Percentiles rank a stretch among this genome's conserved stretches.
phyloP scores from a whole-genome alignment of 1,140 invertebrate species.

The Capitella teleta region DNA sequence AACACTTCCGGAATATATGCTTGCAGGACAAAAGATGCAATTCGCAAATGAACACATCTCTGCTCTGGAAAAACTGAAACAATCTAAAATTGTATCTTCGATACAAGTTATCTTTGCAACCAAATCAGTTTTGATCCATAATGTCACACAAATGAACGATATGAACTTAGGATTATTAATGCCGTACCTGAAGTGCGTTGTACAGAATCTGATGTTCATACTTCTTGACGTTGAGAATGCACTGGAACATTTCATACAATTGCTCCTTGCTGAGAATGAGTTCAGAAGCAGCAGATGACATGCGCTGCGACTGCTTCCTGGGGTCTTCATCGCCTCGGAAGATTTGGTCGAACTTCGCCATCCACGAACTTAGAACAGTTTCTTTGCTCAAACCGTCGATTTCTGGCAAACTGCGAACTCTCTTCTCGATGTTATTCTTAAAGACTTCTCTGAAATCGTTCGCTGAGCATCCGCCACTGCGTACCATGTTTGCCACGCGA shows the following conservation, averaged over 20 bases:
- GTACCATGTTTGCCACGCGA: conserved; percentile 86
- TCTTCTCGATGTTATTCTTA: conserved; percentile 91
- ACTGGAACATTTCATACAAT: conserved; percentile 99
- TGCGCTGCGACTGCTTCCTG: conserved; percentile 36
- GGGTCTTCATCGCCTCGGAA: conserved; percentile 62
- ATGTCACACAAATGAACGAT: too few species aligned
- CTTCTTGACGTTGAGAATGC: conserved; percentile 95
- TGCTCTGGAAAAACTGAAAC: too few species aligned
- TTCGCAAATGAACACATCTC: too few species aligned
- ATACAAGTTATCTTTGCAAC: too few species aligned
- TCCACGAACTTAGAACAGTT: conserved; percentile 95
- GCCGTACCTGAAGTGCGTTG: conserved; percentile 85
- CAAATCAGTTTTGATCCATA: too few species aligned
- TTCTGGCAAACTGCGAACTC: conserved; percentile 92
- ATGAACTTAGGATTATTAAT: conserved; percentile 15
- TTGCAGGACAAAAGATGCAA: too few species aligned
- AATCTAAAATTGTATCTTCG: too few species aligned
- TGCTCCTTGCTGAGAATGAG: conserved; percentile 44
- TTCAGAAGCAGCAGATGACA: conserved; percentile 37
- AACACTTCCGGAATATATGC: too few species aligned
- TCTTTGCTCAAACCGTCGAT: conserved; percentile 99
- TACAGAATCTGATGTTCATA: conserved; percentile 99
- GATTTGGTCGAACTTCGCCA: conserved; percentile 99
- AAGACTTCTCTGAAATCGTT: conserved; percentile 98
- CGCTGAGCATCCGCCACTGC: conserved; percentile 90